Evolutionary conservation across 1,140 invertebrate species (phyloP), one percentile per base, ranked within the genome.

Genomic region (Heliothis subflexa): DNA sequence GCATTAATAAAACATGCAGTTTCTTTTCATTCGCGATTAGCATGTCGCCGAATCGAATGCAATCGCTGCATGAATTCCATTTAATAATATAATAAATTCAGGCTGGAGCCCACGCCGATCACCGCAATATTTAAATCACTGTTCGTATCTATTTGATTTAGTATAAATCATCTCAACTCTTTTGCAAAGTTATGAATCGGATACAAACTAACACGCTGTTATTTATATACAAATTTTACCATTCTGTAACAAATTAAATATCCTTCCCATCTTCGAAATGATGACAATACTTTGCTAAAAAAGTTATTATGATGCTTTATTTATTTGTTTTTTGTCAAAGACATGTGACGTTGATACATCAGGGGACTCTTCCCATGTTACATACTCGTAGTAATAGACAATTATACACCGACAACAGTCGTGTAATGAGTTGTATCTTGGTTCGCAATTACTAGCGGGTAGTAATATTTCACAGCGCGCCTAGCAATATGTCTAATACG

Each of bases 381-480:
- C 11, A 50, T 68, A 13, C 45, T 47, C 50, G 50, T 70, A 28
- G 45, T 40, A 40, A 70, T 70, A 50, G 66, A 50, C 66, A 50
- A 70, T 70, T 70, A 66, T 66, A 66, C 50, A 49, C 21, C 66
- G 66, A 70, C 45, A 70, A 70, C 66, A 50, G 66, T 70, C 66
- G 66, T 50, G 66, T 61, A 59, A 74, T 74, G 61, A 74, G 55
- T 74, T 47, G 40, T 25, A 49, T 74, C 71, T 52, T 13, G 25
- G 59, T 33, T 61, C 40, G 73, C 73, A 76, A 76, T 76, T 76
- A 76, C 49, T 52, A 64, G 40, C 47, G 18, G 59, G 47, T 59
- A 76, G 45, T 76, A 64, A 76, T 72, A 70, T 72, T 49, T 73
- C 54, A 76, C 49, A 52, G 54, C 47, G 59, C 73, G 59, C 47